Percentiles rank a stretch among this genome's conserved stretches.
Conservation (phyloP, 2,888 invertebrate species). For the Netelia inedita region DNA sequence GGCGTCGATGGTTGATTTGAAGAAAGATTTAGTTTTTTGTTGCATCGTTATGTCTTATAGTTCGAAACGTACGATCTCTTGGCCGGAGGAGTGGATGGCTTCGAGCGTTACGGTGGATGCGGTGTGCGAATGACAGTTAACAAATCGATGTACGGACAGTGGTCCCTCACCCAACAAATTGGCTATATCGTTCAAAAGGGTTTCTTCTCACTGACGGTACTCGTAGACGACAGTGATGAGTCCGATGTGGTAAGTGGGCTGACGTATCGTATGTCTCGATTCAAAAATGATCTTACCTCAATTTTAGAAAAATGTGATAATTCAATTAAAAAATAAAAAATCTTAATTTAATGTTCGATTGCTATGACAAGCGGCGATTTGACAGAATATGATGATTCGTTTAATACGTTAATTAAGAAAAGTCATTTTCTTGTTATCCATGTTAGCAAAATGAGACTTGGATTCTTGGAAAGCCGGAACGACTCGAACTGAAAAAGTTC, state of each 20-base stretch:
- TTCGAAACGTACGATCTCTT: conserved; percentile 30
- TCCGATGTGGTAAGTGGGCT: conserved; percentile 1
- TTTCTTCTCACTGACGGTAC: not conserved
- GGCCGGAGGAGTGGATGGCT: conserved; percentile 37
- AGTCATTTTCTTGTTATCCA: not conserved
- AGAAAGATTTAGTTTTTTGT: not conserved
- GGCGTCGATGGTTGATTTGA: not conserved
- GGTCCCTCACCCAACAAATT: conserved; percentile 58
- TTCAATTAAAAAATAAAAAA: not conserved
- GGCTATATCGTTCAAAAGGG: conserved; percentile 28
- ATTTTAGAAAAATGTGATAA: not conserved
- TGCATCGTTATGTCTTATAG: not conserved
- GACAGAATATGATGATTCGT: not conserved
- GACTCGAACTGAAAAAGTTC: not conserved
- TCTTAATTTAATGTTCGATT: not conserved
- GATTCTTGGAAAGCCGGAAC: conserved; percentile 17
- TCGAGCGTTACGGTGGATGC: conserved; percentile 66
- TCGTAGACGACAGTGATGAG: not conserved
- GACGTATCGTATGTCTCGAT: not conserved
- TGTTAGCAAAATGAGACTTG: conserved; percentile 13
- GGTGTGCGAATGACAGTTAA: conserved; percentile 70
- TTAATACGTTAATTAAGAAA: not conserved
- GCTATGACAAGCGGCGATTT: no score
- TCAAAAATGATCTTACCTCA: not conserved
- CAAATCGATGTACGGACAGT: conserved; percentile 48